These are phyloP conservation scores for Muschampia plurimacula DNA, from an alignment of 2,888 invertebrate species.

Conservation along the genomic window DNA sequence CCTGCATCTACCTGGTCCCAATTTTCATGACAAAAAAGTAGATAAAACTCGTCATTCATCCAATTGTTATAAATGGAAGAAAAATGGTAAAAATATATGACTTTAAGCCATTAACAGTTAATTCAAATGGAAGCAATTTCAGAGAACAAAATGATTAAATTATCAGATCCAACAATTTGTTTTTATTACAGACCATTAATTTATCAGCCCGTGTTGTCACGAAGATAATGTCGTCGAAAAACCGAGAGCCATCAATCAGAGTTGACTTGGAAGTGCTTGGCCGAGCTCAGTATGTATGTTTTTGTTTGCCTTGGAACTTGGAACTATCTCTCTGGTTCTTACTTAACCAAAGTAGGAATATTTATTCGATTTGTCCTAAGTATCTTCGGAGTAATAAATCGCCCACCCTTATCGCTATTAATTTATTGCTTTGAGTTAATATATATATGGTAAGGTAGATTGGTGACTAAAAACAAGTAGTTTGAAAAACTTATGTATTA, in stretches of 20 bases:
- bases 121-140: constrained; percentile 25
- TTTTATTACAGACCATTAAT: constrained; percentile 36
- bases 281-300: constrained; percentile 33
- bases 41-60: too few relatives aligned
- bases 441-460: too few relatives aligned
- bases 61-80: neutral
- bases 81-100: neutral
- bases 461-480: too few relatives aligned
- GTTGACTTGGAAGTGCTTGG: constrained; percentile 31
- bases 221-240: constrained; percentile 38
- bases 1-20: too few relatives aligned
- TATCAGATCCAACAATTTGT: constrained; percentile 32
- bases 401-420: too few relatives aligned
- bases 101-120: constrained; percentile 7
- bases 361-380: too few relatives aligned
- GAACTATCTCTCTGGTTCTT: constrained; percentile 5
- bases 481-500: too few relatives aligned
- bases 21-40: too few relatives aligned
- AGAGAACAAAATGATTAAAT: constrained; percentile 28
- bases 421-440: too few relatives aligned
- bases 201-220: constrained; percentile 34
- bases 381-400: too few relatives aligned
- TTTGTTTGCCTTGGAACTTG: constrained; percentile 9
- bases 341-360: neutral
- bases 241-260: constrained; percentile 38